phyloP scores from a whole-genome alignment of 2,888 invertebrate genomes.

The Polietes domitor region DNA sequence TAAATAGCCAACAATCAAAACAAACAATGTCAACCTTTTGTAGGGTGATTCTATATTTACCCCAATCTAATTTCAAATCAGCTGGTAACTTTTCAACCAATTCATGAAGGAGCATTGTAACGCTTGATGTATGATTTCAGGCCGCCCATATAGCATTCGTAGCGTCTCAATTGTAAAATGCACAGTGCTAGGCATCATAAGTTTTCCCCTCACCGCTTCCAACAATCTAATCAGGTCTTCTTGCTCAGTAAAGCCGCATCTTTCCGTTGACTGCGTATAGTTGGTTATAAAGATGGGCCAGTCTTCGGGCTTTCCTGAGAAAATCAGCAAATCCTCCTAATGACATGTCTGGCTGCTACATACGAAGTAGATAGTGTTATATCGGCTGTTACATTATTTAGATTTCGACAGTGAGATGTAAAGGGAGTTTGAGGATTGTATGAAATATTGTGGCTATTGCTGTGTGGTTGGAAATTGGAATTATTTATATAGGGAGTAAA shows the following conservation, averaged over 20 bases:
- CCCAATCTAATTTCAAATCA: constrained; percentile 36
- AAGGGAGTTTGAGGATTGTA: too few relatives aligned
- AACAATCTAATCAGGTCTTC: constrained; percentile 38
- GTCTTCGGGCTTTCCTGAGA: constrained; percentile 41
- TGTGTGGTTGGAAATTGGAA: constrained; percentile 3
- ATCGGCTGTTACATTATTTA: not conserved
- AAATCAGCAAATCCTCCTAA: constrained; percentile 38
- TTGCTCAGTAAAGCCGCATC: constrained; percentile 45
- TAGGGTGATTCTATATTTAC: not conserved
- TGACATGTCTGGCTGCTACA: constrained; percentile 37
- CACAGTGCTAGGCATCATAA: constrained; percentile 46
- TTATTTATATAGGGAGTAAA: too few relatives aligned
- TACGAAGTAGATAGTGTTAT: constrained; percentile 16
- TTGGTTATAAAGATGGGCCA: constrained; percentile 48
- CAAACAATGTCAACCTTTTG: not conserved
- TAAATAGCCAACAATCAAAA: constrained; percentile 30
- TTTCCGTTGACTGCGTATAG: constrained; percentile 41
- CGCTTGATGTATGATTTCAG: constrained; percentile 49
- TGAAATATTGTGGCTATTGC: not conserved
- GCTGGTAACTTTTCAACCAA: constrained; percentile 26
- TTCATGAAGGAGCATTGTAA: constrained; percentile 9
- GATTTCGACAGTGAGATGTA: too few relatives aligned
- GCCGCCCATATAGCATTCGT: constrained; percentile 55
- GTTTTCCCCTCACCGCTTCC: constrained; percentile 37
- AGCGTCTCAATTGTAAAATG: constrained; percentile 35